Base-by-base conservation (phyloP, 2,113 vertebrate species). In the Psettodes erumei region DNA sequence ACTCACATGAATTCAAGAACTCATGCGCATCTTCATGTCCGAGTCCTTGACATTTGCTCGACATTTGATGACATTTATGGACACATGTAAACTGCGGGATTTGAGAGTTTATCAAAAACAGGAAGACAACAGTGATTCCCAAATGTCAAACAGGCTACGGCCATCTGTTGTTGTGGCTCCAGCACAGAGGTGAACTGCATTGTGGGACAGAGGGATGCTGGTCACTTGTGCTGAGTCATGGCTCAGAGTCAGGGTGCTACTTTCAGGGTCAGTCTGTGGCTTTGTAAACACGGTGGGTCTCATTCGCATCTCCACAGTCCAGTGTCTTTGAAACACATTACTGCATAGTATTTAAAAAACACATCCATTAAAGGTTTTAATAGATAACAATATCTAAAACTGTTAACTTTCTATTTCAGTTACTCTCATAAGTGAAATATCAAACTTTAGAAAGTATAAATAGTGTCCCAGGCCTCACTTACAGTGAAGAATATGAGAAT, bases 21-120 rank as follows among this genome's bases (percentile, higher is more conserved):
- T 38, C 12, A 33, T 30, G 72, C 40, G 45, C 56, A 37, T 65
- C 78, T 47, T 76, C 67, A 45, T 69, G 77, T 84, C 78, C 21
- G 21, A 79, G 87, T 62, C 90, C 89, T 92, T 94, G 94, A 92
- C 94, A 94, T 94, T 94, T 93, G 50, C 77, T 72, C 50, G 92
- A 93, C 92, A 94, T 94, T 94, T 93, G 75, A 69, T 90, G 94
- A 92, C 94, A 94, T 94, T 94, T 94, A 72, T 82, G 79, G 72
- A 89, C 82, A 89, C 73, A 60, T 88, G 86, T 91, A 90, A 89
- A 90, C 81, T 63, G 65, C 79, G 66, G 62, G 76, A 69, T 73
- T 71, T 85, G 83, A 65, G 81, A 79, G 75, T 87, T 89, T 67
- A 87, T 90, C 85, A 86, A 71, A 86, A 83, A 56, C 66, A 50